Base-by-base conservation (phyloP, 2,888 invertebrate genomes). In the Latrodectus hesperus region DNA sequence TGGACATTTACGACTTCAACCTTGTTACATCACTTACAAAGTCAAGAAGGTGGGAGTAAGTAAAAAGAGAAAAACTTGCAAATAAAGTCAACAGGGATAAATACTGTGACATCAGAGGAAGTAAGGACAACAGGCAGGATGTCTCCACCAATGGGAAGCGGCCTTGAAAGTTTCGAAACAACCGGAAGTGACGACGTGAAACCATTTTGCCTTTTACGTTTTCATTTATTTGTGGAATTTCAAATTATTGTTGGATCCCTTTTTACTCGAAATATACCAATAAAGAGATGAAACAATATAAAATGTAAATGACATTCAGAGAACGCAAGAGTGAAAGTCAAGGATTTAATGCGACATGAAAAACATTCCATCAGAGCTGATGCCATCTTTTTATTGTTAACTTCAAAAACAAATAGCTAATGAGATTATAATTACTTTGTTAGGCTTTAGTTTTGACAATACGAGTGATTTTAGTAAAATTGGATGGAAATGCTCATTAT, bases 61-160 rank as follows among this genome's bases (percentile, higher is more conserved):
- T 70, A 70, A 75, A 75, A 60, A 8, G 10, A 71, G 6, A 52
- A 55, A 77, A 77, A 67, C 65, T 67, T 55, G 67, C 68, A 84
- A 78, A 78, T 73, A 84, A 49, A 65, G 74, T 67, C 60, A 79
- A 53, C 74, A 67, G 53, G 67, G 68, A 76, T 75, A 82, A 75
- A 75, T 80, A 70, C 68, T 70, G 65, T 80, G 81, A 86, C 81
- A 81, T 81, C 86, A 81, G 38, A 55, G 86, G 86, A 86, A 72
- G 86, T 86, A 68, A 65, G 67, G 51, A 86, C 86, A 86, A 86
- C 86, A 38, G 73, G 72, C 86, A 81, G 86, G 86, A 86, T 86
- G 81, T 86, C 86, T 86, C 86, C 86, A 60, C 86, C 86, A 86
- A 86, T 86, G 73, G 73, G 81, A 81, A 17, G 81, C 86, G 86